phyloP scores from a whole-genome alignment of 2,888 invertebrate species.

The Phasia obesa region DNA sequence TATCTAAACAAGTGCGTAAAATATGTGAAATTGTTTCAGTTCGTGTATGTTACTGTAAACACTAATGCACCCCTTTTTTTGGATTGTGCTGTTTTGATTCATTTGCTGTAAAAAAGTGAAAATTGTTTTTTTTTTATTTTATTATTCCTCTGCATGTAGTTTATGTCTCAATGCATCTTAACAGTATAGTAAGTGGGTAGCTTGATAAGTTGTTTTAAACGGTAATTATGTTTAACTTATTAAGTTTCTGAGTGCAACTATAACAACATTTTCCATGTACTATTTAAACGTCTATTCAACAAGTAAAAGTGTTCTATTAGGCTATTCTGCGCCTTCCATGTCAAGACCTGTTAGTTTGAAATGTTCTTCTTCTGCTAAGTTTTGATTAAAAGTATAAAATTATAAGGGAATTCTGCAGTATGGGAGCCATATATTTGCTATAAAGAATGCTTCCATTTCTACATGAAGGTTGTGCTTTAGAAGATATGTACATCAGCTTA shows the following conservation, averaged over 20 bases:
- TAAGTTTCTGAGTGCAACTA: not conserved
- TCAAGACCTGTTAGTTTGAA: too few relatives aligned
- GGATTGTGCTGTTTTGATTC: not conserved
- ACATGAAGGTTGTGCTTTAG: too few relatives aligned
- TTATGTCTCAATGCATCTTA: not conserved
- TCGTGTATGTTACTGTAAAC: not conserved
- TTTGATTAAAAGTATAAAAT: too few relatives aligned
- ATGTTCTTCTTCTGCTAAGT: too few relatives aligned
- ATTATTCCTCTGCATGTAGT: slow-evolving; percentile 4
- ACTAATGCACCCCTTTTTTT: slow-evolving; percentile 23
- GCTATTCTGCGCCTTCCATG: too few relatives aligned
- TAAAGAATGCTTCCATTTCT: too few relatives aligned
- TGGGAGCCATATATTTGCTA: too few relatives aligned
- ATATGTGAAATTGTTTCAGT: not conserved
- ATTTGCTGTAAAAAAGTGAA: slow-evolving; percentile 48
- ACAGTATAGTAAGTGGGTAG: not conserved
- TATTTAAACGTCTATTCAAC: too few relatives aligned
- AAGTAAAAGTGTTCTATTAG: too few relatives aligned
- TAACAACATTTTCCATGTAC: too few relatives aligned
- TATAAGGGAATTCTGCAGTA: too few relatives aligned
- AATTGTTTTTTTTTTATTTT: slow-evolving; percentile 20
- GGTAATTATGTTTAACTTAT: not conserved
- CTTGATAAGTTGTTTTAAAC: not conserved
- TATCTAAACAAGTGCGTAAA: not conserved
- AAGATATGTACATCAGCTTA: too few relatives aligned